These are phyloP conservation scores for Apistogramma diplotaenia DNA, from an alignment of 2,113 vertebrate species.

Conservation along the genomic window DNA sequence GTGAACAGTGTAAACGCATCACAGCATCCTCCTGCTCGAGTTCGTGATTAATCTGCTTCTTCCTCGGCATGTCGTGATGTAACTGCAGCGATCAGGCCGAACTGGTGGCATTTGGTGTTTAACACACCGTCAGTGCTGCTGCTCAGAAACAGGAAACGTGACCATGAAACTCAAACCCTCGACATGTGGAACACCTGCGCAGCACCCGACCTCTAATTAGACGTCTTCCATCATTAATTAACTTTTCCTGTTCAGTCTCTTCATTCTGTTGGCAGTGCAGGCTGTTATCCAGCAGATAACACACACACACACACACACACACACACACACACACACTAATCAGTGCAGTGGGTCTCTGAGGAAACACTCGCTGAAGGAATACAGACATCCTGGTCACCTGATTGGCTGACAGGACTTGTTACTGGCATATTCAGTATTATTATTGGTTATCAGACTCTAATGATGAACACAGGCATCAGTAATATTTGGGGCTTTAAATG, in stretches of 20 bases:
- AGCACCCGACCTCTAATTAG: constrained; percentile 21
- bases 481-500: neutral
- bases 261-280: neutral
- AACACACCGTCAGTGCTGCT: neutral
- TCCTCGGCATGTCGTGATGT: neutral
- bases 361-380: neutral
- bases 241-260: constrained; percentile 39
- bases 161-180: neutral
- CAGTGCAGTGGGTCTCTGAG: neutral
- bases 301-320: neutral
- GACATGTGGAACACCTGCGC: neutral
- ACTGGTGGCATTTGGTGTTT: neutral
- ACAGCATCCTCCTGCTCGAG: too few species aligned
- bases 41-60: neutral
- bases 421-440: neutral
- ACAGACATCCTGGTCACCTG: neutral
- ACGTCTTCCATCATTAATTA: constrained; percentile 42
- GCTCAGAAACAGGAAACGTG: neutral
- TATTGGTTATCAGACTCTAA: neutral
- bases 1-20: too few species aligned
- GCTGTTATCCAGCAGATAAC: constrained; percentile 21
- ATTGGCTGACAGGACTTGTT: neutral
- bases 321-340: neutral
- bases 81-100: neutral
- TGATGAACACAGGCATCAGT: neutral